Percentiles rank a stretch among this genome's conserved stretches.
These are phyloP conservation scores for Xiphophorus hellerii DNA, from an alignment of 2,113 vertebrate genomes.

Conservation along the genomic window DNA sequence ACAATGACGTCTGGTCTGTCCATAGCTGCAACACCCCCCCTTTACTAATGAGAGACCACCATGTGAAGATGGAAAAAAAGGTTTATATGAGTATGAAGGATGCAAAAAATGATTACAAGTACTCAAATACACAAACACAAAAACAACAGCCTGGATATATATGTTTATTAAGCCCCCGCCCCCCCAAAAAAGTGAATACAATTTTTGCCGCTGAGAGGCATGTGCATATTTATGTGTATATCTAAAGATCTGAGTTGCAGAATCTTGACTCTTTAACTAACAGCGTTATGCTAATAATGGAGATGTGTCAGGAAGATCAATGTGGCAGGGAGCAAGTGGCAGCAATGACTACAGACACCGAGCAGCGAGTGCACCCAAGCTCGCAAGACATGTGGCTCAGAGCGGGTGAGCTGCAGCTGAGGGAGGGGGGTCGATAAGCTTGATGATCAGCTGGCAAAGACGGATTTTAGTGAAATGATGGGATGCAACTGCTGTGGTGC, in stretches of 20 bases:
- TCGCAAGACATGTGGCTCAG: constrained; percentile 31
- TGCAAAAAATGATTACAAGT: constrained; percentile 47
- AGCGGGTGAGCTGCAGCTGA: not conserved
- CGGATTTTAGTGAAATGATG: constrained; percentile 61
- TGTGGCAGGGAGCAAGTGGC: constrained; percentile 23
- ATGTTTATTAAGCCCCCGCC: not conserved
- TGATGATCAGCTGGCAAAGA: constrained; percentile 49
- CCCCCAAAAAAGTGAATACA: constrained; percentile 1
- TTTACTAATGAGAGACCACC: constrained; percentile 36
- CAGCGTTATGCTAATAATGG: constrained; percentile 36
- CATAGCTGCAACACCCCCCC: constrained; percentile 35
- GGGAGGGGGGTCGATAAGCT: constrained; percentile 45
- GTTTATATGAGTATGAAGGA: constrained; percentile 33
- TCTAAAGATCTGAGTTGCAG: not conserved
- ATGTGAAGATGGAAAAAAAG: constrained; percentile 37
- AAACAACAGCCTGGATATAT: constrained; percentile 7
- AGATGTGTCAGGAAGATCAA: constrained; percentile 63
- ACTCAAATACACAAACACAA: constrained; percentile 30
- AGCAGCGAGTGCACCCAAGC: constrained; percentile 48
- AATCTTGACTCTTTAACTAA: not conserved
- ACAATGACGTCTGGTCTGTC: constrained; percentile 54
- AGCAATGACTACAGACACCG: constrained; percentile 30
- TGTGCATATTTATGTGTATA: constrained; percentile 1
- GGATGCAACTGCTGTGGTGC: constrained; percentile 60
- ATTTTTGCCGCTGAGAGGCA: too few species aligned